Evolutionary conservation across 1,140 invertebrate species (phyloP), one percentile per base, ranked within the genome.

Genomic region (Lepeophtheirus salmonis): DNA sequence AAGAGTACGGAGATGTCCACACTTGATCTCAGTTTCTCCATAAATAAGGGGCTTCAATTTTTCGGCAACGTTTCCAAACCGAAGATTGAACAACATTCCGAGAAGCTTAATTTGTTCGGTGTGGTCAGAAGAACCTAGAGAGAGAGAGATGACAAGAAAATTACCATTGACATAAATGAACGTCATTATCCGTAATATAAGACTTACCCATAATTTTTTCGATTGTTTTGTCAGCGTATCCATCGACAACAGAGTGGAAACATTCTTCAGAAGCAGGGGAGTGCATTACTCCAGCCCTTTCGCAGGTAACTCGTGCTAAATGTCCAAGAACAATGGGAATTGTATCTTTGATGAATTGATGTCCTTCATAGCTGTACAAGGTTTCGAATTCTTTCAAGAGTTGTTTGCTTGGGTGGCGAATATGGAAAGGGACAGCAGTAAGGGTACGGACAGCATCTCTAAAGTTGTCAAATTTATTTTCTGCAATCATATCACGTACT

Each of bases 281-380:
- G 14, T 13, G 18, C 12, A 53, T 20, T 13, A 14, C 3, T 23
- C 50, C 59, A 25, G 59, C 59, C 14, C 48, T 14, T 16, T 53
- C 51, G 50, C 59, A 61, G 16, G 59, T 61, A 2, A 20, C 49
- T 12, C 50, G 18, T 10, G 25, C 59, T 16, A 61, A 26, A 16
- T 61, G 59, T 20, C 48, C 59, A 55, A 61, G 18, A 50, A 48
- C 50, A 14, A 61, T 22, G 17, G 59, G 59, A n/a, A 53, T n/a
- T 2, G 59, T 20, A 48, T 50, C 50, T 23, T 60, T 51, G 49
- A 60, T 14, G 59, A 50, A 48, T 17, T 25, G 14, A 16, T 50
- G 16, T n/a, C 30, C 30, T n/a, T 52, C 51, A 17, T 18, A 24
- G 17, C 12, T 18, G n/a, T 20, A 53, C n/a, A 61, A 23, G 18